These are phyloP conservation scores for Deilephila elpenor DNA, from an alignment of 2,888 invertebrate genomes.

Conservation along the genomic window DNA sequence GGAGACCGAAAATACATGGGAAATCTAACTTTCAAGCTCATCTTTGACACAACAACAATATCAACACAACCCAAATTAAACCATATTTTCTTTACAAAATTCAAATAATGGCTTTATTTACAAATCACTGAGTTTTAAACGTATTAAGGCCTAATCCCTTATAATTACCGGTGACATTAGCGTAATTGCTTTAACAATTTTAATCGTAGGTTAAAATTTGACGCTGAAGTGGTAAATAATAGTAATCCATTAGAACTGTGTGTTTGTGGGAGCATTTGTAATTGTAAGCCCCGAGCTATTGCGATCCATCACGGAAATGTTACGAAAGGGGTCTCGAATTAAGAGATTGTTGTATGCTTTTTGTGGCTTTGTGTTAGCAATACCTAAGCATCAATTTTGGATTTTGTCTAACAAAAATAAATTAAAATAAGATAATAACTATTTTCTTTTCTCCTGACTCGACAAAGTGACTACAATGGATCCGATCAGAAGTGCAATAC, in stretches of 20 bases:
- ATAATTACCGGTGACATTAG: neutral
- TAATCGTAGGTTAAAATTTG: neutral
- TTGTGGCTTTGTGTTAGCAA: neutral
- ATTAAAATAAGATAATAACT: neutral
- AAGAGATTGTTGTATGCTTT: neutral
- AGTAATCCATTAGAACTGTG: neutral
- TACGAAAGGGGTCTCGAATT: constrained; percentile 7
- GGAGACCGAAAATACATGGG: too few relatives aligned
- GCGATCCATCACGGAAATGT: neutral
- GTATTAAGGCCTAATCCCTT: neutral
- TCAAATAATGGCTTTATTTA: neutral
- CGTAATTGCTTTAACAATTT: neutral
- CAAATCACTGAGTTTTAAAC: neutral
- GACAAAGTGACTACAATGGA: too few relatives aligned
- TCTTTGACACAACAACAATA: neutral
- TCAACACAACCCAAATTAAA: neutral
- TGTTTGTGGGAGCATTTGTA: constrained; percentile 5
- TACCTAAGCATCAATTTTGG: neutral
- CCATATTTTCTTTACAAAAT: neutral
- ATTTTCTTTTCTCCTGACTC: too few relatives aligned
- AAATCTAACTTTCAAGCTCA: neutral
- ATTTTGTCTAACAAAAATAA: neutral
- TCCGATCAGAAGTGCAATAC: too few relatives aligned
- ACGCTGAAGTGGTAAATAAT: neutral
- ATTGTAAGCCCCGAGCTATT: constrained; percentile 6